These are phyloP conservation scores for Muscina levida DNA, from an alignment of 2,888 invertebrate species.

Conservation along the genomic window DNA sequence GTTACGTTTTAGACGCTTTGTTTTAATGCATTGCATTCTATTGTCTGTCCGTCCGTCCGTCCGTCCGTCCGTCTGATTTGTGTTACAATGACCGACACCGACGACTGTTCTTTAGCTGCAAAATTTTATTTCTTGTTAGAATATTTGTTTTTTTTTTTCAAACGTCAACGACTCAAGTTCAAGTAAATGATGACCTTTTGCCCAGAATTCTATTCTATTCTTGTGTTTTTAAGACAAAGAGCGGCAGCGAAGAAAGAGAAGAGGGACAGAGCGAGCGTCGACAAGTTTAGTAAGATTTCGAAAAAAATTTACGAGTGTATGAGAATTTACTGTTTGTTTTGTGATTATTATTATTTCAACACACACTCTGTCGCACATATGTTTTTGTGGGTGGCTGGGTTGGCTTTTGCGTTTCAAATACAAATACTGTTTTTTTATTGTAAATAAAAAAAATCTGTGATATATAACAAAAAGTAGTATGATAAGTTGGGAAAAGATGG, in stretches of 20 bases:
- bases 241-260: neutral
- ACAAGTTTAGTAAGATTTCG: conserved; percentile 6
- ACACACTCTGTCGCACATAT: neutral
- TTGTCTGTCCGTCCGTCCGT: conserved; percentile 13
- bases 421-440: neutral
- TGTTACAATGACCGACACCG: conserved; percentile 42
- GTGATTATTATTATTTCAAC: conserved; percentile 9
- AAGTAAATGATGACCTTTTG: conserved; percentile 69
- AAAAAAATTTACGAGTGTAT: conserved; percentile 18
- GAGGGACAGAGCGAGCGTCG: neutral
- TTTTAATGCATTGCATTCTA: neutral
- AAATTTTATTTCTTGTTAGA: neutral
- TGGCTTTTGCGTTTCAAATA: neutral
- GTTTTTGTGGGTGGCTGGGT: conserved; percentile 14
- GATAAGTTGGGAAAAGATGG: too few relatives aligned
- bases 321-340: conserved; percentile 5
- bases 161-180: conserved; percentile 69
- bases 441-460: too few relatives aligned
- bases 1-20: conserved; percentile 7
- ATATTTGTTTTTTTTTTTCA: conserved; percentile 19
- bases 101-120: conserved; percentile 33
- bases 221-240: neutral
- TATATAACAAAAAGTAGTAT: too few relatives aligned
- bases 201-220: neutral
- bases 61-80: conserved; percentile 29